Evolutionary conservation across 2,888 invertebrate species (phyloP), one percentile per base, ranked within the genome.

Genomic region (Cistogaster globosa): DNA sequence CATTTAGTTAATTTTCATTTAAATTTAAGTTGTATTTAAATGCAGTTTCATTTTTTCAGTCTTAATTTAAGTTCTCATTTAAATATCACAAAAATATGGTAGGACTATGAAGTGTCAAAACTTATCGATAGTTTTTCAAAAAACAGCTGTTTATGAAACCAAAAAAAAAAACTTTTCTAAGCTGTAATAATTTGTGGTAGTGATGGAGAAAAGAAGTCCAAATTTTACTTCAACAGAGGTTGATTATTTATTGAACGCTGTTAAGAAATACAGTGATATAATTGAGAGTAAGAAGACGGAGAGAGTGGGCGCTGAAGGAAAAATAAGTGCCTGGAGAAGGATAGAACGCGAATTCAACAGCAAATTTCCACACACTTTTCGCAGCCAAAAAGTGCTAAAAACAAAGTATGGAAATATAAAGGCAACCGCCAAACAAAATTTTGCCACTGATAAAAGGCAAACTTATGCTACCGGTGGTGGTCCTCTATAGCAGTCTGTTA

Each of bases 331-430:
- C 26, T 26, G 26, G 1, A 26, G 26, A 26, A 26, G 26, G 26
- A 26, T 65, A 16, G 65, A 65, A 26, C 48, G 63, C 1, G 26
- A 65, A n/a, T 65, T 48, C n/a, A 65, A 65, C 26, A 65, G 65
- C 16, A 48, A 45, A 48, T 65, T 65, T 18, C 26, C 48, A 1
- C 48, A 65, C 5, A 65, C 65, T 2, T 65, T 65, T 48, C 48
- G 65, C 4, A 48, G 2, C n/a, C 26, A 48, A 1, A 65, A 48
- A 26, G 48, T 65, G 6, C 51, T 67, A 51, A 38, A 38, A 9
- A 38, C 38, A 7, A 38, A 38, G 11, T 38, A 38, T 11, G 2
- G 38, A 38, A 38, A 38, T 38, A 38, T 38, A 38, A 38, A 38
- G 38, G 38, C n/a, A 11, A 38, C 8, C 11, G 38, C 38, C 51